Evolutionary conservation across 2,888 invertebrate genomes (phyloP), one percentile per base, ranked within the genome.

Genomic region (Julus scanicus): DNA sequence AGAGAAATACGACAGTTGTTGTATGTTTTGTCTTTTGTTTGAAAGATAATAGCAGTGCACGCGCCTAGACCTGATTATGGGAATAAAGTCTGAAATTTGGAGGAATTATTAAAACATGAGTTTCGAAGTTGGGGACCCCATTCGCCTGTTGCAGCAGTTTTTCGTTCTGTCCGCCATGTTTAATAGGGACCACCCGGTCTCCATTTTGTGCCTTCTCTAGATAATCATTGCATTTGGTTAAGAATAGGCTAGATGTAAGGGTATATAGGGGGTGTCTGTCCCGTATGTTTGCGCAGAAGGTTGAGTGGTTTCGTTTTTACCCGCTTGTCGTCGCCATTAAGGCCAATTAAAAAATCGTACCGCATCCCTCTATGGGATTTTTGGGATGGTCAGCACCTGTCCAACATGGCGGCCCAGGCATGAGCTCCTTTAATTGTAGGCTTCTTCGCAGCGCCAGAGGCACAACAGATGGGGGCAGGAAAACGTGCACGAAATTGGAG

Each of bases 401-500:
- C 63, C 63, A 63, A 63, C 63, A 63, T 63, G 63, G 63, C 63
- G 63, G 13, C 63, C 63, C 63, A 71, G 29, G 71, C 71, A 71
- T 20, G 71, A 71, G 71, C 71, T 20, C 71, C 71, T 71, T 71
- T 71, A 71, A 71, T 71, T 71, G 71, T 71, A 71, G 71, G 71
- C 71, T 71, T 71, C 71, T 71, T 71, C 71, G 71, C 71, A 20
- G 53, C 63, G 63, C 71, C 71, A 11, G 29, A 29, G 29, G 71
- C 71, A 20, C 20, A 71, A 29, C 71, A 71, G 71, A 71, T 71
- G 71, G 71, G 71, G 71, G 71, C 71, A 71, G 71, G 71, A 71
- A 71, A 71, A 71, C 71, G 71, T 71, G 71, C 71, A 71, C 71
- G 71, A n/a, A 20, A n/a, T 71, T 71, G 71, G 71, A n/a, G 71